Percentiles rank a stretch among this genome's conserved stretches.
Evolutionary conservation across 2,888 invertebrate genomes (phyloP).

Genomic region (Callosobruchus maculatus): DNA sequence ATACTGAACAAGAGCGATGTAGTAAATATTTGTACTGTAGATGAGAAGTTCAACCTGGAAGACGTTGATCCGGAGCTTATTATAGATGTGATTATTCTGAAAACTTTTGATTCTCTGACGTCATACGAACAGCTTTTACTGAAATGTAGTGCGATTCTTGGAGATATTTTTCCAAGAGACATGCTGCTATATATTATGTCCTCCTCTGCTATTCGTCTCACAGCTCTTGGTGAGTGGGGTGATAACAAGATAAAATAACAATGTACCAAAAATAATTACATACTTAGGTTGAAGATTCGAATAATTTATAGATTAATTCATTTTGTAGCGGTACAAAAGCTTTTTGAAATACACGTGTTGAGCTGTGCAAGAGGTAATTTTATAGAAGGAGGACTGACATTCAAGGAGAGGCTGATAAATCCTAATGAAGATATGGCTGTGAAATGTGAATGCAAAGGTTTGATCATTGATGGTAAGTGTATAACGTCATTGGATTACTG

Average conservation of each 20-base stretch:
- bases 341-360: constrained; percentile 59
- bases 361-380: constrained; percentile 62
- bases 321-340: constrained; percentile 54
- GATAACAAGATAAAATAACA: too few relatives aligned
- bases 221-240: constrained; percentile 51
- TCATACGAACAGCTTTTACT: constrained; percentile 62
- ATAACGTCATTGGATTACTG: background rate
- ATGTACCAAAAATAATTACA: too few relatives aligned
- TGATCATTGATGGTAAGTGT: constrained; percentile 41
- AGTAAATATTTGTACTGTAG: constrained; percentile 51
- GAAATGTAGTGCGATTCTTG: constrained; percentile 63
- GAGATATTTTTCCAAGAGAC: constrained; percentile 58
- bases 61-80: constrained; percentile 55
- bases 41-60: constrained; percentile 51
- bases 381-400: constrained; percentile 44
- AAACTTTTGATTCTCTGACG: constrained; percentile 61
- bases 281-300: too few relatives aligned
- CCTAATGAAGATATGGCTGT: constrained; percentile 37
- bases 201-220: constrained; percentile 48
- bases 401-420: constrained; percentile 39
- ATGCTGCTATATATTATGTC: constrained; percentile 58
- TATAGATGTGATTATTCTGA: constrained; percentile 60
- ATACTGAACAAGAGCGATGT: constrained; percentile 29
- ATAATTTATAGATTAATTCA: too few relatives aligned
- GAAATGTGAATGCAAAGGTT: constrained; percentile 48